Evolutionary conservation across 2,113 vertebrate species (phyloP), one percentile per base, ranked within the genome.

Genomic region (Seriola dumerili): DNA sequence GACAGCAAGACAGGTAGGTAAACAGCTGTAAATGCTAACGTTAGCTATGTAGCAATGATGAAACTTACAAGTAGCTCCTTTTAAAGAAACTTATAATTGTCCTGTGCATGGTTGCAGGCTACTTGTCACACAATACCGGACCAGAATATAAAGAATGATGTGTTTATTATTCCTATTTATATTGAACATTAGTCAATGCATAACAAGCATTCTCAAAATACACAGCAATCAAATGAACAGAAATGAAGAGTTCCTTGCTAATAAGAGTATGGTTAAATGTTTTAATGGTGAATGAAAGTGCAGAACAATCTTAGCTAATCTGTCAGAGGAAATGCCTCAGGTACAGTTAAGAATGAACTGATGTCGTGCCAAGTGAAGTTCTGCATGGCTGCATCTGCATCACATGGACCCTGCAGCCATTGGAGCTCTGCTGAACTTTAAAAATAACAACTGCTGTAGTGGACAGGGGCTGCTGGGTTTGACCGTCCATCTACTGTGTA

Each of bases 321-420:
- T 85, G 71, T 84, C 78, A 74, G 57, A 88, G 40, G 44, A 50
- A 88, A 64, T 58, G 87, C 87, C 86, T 86, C 71, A 76, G 82
- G 88, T 76, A 72, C 16, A 40, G 78, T 79, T 44, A 62, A 75
- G 78, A 89, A 69, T 67, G 64, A 87, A 86, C 59, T 87, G 78
- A 83, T 85, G 82, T 86, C 75, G 52, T 78, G 79, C 85, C 88
- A 90, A 87, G 77, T 76, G 72, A 79, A 79, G 84, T 86, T 86
- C 85, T 85, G 88, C 87, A 72, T 78, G 85, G 85, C 81, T 89
- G 83, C 89, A 29, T 91, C 76, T 79, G 89, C 78, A 79, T 87
- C 77, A 75, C 68, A 80, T 42, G 48, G n/a, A 36, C 58, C 87
- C 83, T 78, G 75, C 68, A 90, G 89, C 83, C 82, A 83, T 70